Percentiles rank a stretch among this genome's conserved stretches.
Evolutionary conservation across 2,888 invertebrate species (phyloP).

Genomic region (Gandaritis pyraliata): DNA sequence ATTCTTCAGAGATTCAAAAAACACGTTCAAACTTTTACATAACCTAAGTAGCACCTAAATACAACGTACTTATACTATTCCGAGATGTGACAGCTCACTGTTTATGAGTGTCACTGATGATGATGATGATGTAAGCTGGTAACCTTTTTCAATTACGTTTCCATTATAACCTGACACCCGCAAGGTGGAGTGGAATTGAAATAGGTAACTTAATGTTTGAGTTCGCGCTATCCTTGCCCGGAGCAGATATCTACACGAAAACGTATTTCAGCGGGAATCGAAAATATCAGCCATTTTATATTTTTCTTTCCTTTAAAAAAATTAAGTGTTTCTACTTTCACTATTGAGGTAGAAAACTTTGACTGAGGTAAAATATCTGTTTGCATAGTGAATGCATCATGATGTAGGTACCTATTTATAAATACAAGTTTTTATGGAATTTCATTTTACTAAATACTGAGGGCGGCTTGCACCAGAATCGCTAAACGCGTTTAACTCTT

Average conservation of each 20-base stretch:
- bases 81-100: too few species aligned
- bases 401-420: too few species aligned
- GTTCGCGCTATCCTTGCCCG: conserved; percentile 42
- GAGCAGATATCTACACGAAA: conserved; percentile 48
- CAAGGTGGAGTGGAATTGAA: conserved; percentile 28
- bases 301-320: conserved; percentile 23
- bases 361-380: too few species aligned
- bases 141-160: conserved; percentile 11
- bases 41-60: too few species aligned
- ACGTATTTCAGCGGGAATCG: conserved; percentile 52
- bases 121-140: neutral
- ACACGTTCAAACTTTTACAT: too few species aligned
- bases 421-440: too few species aligned
- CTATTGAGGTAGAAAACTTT: neutral
- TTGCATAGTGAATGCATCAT: too few species aligned
- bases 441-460: too few species aligned
- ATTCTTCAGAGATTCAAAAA: too few species aligned
- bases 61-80: too few species aligned
- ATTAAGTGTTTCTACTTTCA: neutral
- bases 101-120: neutral
- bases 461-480: too few species aligned
- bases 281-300: conserved; percentile 49
- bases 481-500: too few species aligned
- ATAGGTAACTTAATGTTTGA: conserved; percentile 26
- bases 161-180: conserved; percentile 2